Percentiles rank a stretch among this genome's conserved stretches.
Evolutionary conservation across 1,140 invertebrate genomes (phyloP).

Genomic region (Spodoptera litura): DNA sequence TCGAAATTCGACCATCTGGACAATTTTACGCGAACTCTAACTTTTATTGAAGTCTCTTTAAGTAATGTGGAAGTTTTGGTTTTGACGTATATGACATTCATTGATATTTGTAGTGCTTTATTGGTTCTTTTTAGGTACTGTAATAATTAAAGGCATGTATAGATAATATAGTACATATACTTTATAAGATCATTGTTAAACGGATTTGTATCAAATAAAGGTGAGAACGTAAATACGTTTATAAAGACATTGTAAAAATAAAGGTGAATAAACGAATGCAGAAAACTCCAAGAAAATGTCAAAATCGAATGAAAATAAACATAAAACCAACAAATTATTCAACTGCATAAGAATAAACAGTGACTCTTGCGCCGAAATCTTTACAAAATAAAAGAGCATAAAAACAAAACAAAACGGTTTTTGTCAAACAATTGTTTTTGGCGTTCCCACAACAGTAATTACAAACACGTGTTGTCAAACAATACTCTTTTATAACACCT

Average conservation of each 20-base stretch:
- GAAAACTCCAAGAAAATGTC: too few relatives aligned
- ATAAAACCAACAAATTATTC: too few relatives aligned
- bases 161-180: too few relatives aligned
- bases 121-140: too few relatives aligned
- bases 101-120: too few relatives aligned
- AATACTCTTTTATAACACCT: conserved; percentile 45
- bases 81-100: not conserved
- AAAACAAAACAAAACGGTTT: conserved; percentile 38
- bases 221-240: too few relatives aligned
- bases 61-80: not conserved
- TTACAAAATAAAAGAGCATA: not conserved
- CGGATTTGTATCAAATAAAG: too few relatives aligned
- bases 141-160: too few relatives aligned
- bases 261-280: too few relatives aligned
- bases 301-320: too few relatives aligned
- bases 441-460: conserved; percentile 59
- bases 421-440: conserved; percentile 34
- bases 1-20: conserved; percentile 49
- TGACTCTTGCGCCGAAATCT: conserved; percentile 6
- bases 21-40: conserved; percentile 29
- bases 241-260: too few relatives aligned
- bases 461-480: conserved; percentile 59
- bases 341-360: not conserved
- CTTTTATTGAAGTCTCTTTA: conserved; percentile 14
- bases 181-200: too few relatives aligned